phyloP scores from a whole-genome alignment of 2,797 vertebrate genomes.

The Allobates femoralis region DNA sequence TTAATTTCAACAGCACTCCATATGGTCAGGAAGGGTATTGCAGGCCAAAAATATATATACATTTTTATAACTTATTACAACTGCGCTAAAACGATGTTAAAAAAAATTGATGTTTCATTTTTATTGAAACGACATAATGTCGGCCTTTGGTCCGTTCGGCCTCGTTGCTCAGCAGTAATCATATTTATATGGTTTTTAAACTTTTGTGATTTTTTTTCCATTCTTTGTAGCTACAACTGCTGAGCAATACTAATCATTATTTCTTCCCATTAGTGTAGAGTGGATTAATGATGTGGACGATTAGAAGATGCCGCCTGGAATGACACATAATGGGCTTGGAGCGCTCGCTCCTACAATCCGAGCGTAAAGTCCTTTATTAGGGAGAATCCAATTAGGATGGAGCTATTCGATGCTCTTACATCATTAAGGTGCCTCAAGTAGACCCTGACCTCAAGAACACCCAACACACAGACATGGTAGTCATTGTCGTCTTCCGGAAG shows the following conservation, averaged over 20 bases:
- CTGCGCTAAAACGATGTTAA: not conserved
- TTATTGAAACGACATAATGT: not conserved
- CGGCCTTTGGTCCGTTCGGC: not conserved
- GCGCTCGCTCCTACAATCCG: not conserved
- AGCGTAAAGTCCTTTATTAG: not conserved
- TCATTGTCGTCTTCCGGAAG: not conserved
- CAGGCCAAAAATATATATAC: not conserved
- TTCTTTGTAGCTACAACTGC: not conserved
- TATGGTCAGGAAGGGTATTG: not conserved
- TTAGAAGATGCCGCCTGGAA: not conserved
- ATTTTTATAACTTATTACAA: not conserved
- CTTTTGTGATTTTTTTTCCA: not conserved
- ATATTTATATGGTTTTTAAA: not conserved
- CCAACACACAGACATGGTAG: not conserved
- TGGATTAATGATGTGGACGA: conserved; percentile 15
- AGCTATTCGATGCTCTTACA: not conserved
- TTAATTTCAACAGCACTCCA: not conserved
- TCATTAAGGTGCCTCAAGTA: not conserved
- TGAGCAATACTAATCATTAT: not conserved
- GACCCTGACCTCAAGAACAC: not conserved
- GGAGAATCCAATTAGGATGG: not conserved
- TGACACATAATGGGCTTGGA: not conserved
- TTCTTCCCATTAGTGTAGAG: not conserved
- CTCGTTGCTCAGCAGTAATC: not conserved
- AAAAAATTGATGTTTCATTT: not conserved